Base-by-base conservation (phyloP, 2,797 vertebrate genomes). In the Brachyrhaphis roseni region DNA sequence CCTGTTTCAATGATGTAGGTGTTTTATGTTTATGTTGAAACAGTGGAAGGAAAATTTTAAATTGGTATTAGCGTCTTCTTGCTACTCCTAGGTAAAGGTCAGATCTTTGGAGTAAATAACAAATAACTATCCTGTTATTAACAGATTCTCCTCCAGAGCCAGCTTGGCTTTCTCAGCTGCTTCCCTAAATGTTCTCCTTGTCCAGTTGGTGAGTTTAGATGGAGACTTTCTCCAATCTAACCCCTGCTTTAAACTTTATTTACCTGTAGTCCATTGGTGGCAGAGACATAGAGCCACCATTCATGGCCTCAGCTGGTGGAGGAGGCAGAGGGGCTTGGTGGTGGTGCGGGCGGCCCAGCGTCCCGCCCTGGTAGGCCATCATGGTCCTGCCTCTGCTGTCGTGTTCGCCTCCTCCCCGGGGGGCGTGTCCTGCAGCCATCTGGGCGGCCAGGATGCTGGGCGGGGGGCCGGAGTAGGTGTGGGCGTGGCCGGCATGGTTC, bases 181-280 rank as follows among this genome's bases (percentile, higher is more conserved):
- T 26, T 26, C 39, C 13, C 8, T 66, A 39, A 66, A 66, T 12
- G 8, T 62, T 62, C 64, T 39, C 18, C 64, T 66, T 41, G 57
- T 31, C 57, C 5, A 34, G 13, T 31, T 62, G 57, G 28, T 34
- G n/a, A 16, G 20, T 66, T 66, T 39, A 39, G 64, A 36, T 39
- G 31, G 18, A 53, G 51, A 26, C 20, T 53, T 26, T 53, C 49
- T 26, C 49, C 49, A 53, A 23, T 26, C 53, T 28, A 57, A 57
- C 1, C 55, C n/a, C n/a, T 28, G n/a, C n/a, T 28, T 57, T 28
- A 57, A 26, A 26, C 49, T 28, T 16, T 20, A 73, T 75, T 80
- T 83, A 99, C 98, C 98, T 96, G 89, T 98, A 98, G 86, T 99
- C 98, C 71, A 96, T 85, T 4, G 97, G 95, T 71, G 95, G 95